Evolutionary conservation across 2,888 invertebrate species (phyloP), one percentile per base, ranked within the genome.

Genomic region (Melangyna quadrimaculata): DNA sequence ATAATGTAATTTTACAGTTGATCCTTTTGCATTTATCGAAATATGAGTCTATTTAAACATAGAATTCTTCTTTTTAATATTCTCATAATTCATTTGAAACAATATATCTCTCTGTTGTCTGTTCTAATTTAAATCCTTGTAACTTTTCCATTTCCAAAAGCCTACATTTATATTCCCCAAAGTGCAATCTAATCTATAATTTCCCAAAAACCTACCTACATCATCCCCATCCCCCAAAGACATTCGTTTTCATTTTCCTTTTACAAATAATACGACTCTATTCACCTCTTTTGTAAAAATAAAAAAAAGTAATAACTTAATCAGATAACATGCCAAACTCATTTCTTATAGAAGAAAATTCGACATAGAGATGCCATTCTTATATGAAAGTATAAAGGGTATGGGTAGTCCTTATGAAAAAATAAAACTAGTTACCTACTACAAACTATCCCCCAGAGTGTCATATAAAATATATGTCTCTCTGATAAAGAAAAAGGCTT

Each of bases 381-480:
- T 59, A 19, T 14, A 37, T 19, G 37, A 43, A 27, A n/a, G n/a
- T n/a, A n/a, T n/a, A n/a, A n/a, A n/a, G n/a, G n/a, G n/a, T n/a
- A n/a, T n/a, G 40, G 19, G 24, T 14, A n/a, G n/a, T 35, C 14
- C 35, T 59, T 24, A 27, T 59, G 6, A 43, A 55, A 37, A 55
- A 43, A 61, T 0, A 40, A n/a, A 40, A 59, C 59, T 59, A 59
- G 59, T 59, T 43, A 63, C 24, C 48, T 65, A 37, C 57, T 1
- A 37, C 63, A 57, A 83, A 84, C 79, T 80, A 84, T 72, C 75
- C 84, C 75, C 84, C 22, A 63, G 84, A 61, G 84, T 75, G 32
- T 32, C 75, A 63, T 72, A 71, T 72, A 72, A 75, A 80, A 79
- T 67, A 75, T 67, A 71, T 71, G 48, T 71, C 59, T 59, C 67